Evolutionary conservation across 1,140 invertebrate species (phyloP).

Genomic region (Aphaenogaster ashmeadi): DNA sequence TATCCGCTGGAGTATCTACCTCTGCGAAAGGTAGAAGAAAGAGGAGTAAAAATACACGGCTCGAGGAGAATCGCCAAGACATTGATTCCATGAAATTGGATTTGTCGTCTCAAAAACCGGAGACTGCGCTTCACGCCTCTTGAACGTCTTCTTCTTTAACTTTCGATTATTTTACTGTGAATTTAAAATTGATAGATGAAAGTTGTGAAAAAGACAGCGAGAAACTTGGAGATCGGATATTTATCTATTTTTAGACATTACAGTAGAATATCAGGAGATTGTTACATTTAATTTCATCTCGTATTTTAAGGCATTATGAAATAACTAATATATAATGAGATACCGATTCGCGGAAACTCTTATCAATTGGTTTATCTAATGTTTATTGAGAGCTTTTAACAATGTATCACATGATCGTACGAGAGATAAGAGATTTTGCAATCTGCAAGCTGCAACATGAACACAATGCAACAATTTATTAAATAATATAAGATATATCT

Average conservation of each 20-base stretch:
- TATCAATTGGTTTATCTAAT: slow-evolving; percentile 1
- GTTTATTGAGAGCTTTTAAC: not conserved
- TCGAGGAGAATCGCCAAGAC: not conserved
- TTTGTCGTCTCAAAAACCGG: not conserved
- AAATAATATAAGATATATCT: not conserved
- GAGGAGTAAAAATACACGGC: not conserved
- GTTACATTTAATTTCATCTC: not conserved
- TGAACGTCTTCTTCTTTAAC: not conserved
- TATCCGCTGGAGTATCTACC: slow-evolving; percentile 1
- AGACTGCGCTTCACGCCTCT: not conserved
- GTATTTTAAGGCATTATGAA: not conserved
- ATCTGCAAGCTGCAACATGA: not conserved
- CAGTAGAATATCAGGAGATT: not conserved
- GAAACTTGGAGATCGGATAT: not conserved
- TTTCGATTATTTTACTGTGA: not conserved
- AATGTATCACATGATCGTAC: not conserved
- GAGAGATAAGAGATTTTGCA: not conserved
- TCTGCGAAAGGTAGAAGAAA: not conserved
- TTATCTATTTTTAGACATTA: slow-evolving; percentile 6
- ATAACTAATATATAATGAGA: not conserved
- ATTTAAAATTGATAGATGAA: not conserved
- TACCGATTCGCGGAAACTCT: not conserved
- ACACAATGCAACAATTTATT: not conserved
- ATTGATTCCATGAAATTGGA: not conserved
- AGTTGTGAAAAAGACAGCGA: not conserved